Percentiles rank a stretch among this genome's conserved stretches.
Conservation (phyloP, 1,140 invertebrate genomes). For the Ladona fulva region DNA sequence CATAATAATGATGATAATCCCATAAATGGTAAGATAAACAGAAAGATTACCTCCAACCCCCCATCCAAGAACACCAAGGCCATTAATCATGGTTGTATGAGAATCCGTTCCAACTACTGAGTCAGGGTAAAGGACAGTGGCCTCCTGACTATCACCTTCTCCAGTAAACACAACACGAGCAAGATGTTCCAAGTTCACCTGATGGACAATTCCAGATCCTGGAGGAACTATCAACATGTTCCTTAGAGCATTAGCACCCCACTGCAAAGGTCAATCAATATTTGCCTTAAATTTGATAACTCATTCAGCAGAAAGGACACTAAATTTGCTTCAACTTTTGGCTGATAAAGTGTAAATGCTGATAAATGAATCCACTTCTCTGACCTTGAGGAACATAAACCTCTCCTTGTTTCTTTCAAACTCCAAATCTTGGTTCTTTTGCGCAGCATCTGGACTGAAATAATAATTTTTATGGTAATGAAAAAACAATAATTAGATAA, state of each 20-base stretch:
- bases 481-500: too few species aligned
- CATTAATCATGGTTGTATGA: conserved; percentile 99
- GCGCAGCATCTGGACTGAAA: conserved; percentile 72
- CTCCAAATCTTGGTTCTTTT: conserved; percentile 91
- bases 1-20: too few species aligned
- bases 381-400: conserved; percentile 92
- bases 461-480: conserved; percentile 14
- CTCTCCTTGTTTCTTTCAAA: conserved; percentile 94
- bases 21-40: too few species aligned
- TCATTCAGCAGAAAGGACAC: not conserved
- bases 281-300: conserved; percentile 15
- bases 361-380: conserved; percentile 33
- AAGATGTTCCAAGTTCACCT: conserved; percentile 95
- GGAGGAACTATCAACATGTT: conserved; percentile 98
- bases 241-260: conserved; percentile 90
- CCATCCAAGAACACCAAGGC: conserved; percentile 62
- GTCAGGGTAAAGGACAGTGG: conserved; percentile 72
- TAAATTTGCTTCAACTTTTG: too few species aligned
- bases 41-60: conserved; percentile 38
- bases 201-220: conserved; percentile 95
- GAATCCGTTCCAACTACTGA: conserved; percentile 98
- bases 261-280: conserved; percentile 44
- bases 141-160: conserved; percentile 28
- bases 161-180: conserved; percentile 88
- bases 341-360: too few species aligned